Evolutionary conservation across 2,888 invertebrate genomes (phyloP).

Genomic region (Rhyacophila evoluta): DNA sequence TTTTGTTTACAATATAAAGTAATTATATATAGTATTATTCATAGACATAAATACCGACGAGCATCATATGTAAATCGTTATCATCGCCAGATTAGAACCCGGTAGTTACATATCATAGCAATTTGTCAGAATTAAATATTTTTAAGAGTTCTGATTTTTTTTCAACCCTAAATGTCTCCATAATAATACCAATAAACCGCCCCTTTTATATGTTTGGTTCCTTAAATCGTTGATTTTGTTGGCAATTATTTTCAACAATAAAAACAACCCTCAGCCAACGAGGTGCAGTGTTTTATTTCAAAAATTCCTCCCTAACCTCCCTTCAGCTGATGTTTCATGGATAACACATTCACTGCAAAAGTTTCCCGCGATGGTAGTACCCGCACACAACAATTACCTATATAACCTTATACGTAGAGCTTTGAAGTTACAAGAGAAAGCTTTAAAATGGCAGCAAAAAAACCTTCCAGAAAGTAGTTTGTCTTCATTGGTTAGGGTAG

Average conservation of each 20-base stretch:
- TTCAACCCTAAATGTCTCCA: not conserved
- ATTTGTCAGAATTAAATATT: no score
- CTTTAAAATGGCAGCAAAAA: slow-evolving; percentile 49
- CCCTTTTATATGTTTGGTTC: not conserved
- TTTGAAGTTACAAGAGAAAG: slow-evolving; percentile 46
- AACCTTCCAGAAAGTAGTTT: slow-evolving; percentile 46
- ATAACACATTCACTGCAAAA: slow-evolving; percentile 25
- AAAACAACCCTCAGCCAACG: slow-evolving; percentile 6
- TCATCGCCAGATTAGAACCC: no score
- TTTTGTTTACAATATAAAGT: no score
- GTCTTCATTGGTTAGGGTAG: slow-evolving; percentile 48
- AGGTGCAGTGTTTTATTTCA: slow-evolving; percentile 27
- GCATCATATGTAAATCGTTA: no score
- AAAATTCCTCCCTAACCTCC: slow-evolving; percentile 10
- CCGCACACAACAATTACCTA: not conserved
- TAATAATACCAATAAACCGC: not conserved
- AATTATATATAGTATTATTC: no score
- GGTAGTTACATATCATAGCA: no score
- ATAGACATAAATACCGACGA: no score
- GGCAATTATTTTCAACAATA: slow-evolving; percentile 32
- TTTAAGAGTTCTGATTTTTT: no score
- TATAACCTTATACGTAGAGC: slow-evolving; percentile 11
- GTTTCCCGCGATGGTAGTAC: not conserved
- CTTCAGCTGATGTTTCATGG: slow-evolving; percentile 8
- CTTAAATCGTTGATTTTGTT: slow-evolving; percentile 20